Percentiles rank a stretch among this genome's conserved stretches.
phyloP scores from a whole-genome alignment of 2,888 invertebrate genomes.

The Trachelus troglodyta region DNA sequence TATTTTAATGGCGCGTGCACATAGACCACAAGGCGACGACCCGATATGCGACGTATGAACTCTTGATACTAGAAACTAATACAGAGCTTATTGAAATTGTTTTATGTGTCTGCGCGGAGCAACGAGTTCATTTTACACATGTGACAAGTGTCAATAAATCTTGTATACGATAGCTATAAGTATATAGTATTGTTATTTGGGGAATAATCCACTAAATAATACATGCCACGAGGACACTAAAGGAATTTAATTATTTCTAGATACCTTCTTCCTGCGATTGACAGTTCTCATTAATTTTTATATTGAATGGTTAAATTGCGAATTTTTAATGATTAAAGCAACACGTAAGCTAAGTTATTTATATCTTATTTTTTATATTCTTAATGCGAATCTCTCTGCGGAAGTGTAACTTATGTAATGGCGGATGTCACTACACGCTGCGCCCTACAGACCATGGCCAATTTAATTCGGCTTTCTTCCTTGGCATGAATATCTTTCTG shows the following conservation, averaged over 20 bases:
- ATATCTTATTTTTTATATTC: neutral
- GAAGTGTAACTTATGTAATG: neutral
- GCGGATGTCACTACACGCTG: neutral
- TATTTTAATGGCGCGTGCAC: slow-evolving; percentile 38
- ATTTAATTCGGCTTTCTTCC: neutral
- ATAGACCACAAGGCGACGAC: neutral
- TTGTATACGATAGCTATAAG: neutral
- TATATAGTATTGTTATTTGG: neutral
- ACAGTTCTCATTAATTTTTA: neutral
- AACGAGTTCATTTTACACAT: neutral
- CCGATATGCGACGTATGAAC: neutral
- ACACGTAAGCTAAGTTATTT: neutral
- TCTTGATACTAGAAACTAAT: neutral
- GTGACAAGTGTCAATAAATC: neutral
- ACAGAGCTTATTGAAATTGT: neutral
- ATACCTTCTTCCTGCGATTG: neutral
- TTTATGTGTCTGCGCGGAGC: neutral
- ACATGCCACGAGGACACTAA: neutral
- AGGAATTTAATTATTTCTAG: neutral
- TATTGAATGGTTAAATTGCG: neutral
- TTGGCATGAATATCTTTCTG: neutral
- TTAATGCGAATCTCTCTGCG: neutral
- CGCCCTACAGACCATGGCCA: neutral
- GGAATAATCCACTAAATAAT: neutral
- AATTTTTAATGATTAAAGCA: neutral